Base-by-base conservation (phyloP, 2,113 vertebrate genomes). In the Gorilla gorilla region DNA sequence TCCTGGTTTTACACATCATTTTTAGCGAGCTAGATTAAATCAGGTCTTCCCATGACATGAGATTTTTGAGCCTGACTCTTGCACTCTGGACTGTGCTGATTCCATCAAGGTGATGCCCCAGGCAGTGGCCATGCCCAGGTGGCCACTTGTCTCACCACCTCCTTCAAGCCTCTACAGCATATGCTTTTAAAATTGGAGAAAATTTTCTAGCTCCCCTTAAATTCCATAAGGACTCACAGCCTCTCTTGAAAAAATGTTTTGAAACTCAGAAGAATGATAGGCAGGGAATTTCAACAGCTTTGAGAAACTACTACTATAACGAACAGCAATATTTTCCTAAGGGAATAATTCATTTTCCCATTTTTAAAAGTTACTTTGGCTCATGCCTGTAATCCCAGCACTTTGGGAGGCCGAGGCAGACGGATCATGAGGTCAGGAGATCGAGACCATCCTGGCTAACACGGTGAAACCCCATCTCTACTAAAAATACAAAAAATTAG, bases 241-340 rank as follows among this genome's bases (percentile, higher is more conserved):
- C 48, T 92, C 57, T 78, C n/a, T 43, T 23, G 35, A 83, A 78
- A 96, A 86, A 55, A 3, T 59, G 16, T 43, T 64, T 18, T 80
- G 55, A 95, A 91, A 80, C 11, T 84, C 78, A 80, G 22, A 87
- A 80, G 75, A 70, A 50, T 52, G 11, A 85, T 3, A 93, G 11
- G 50, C 61, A 73, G 78, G 83, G 82, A 95, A 95, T 95, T 91
- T 68, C 90, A 93, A 55, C 17, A 88, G 50, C 86, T 66, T 61
- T 87, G 17, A 38, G 23, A 97, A 14, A 76, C 52, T 87, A 66
- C 2, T 79, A 43, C 45, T 93, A 12, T 59, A 55, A 92, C 1
- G 4, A 96, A 85, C 35, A 45, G 61, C 14, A 79, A 18, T 45
- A 45, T 85, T 90, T 93, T 78, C 57, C 97, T 59, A 61, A 43